Evolutionary conservation across 2,113 vertebrate species (phyloP).

Genomic region (Peucedramus taeniatus): DNA sequence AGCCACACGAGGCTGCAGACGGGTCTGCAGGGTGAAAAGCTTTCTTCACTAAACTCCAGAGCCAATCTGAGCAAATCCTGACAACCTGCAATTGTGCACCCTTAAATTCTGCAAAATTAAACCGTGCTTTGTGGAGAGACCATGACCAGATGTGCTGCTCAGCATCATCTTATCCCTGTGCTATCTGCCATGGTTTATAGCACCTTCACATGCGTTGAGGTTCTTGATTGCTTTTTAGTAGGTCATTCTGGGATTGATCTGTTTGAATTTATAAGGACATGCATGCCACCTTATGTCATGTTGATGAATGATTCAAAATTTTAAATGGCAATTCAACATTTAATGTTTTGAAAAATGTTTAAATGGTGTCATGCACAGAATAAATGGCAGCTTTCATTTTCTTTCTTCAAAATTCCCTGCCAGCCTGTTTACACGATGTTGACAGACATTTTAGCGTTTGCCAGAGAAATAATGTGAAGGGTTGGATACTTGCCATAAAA

Average conservation of each 20-base stretch:
- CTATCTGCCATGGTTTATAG: slow-evolving; percentile 25
- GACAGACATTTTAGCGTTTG: slow-evolving; percentile 57
- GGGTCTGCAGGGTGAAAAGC: background rate
- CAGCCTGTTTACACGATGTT: slow-evolving; percentile 46
- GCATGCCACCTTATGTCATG: slow-evolving; percentile 26
- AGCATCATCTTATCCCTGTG: background rate
- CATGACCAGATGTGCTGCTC: background rate
- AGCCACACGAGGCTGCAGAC: accelerated
- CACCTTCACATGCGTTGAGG: background rate
- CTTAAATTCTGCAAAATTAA: background rate
- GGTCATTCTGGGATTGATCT: slow-evolving; percentile 49
- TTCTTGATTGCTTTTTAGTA: slow-evolving; percentile 49
- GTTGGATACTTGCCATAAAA: slow-evolving; percentile 50
- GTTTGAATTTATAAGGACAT: slow-evolving; percentile 44
- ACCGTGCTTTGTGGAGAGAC: background rate
- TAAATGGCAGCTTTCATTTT: slow-evolving; percentile 66
- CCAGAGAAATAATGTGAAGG: slow-evolving; percentile 65
- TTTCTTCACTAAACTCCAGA: background rate
- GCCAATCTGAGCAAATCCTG: background rate
- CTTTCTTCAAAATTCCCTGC: slow-evolving; percentile 52
- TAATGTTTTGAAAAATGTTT: slow-evolving; percentile 58
- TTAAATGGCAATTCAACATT: slow-evolving; percentile 52
- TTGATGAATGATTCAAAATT: slow-evolving; percentile 48
- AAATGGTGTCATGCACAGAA: slow-evolving; percentile 52
- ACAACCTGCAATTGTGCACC: background rate